Conservation (phyloP, 2,113 vertebrate genomes). For the Tamias sibiricus region DNA sequence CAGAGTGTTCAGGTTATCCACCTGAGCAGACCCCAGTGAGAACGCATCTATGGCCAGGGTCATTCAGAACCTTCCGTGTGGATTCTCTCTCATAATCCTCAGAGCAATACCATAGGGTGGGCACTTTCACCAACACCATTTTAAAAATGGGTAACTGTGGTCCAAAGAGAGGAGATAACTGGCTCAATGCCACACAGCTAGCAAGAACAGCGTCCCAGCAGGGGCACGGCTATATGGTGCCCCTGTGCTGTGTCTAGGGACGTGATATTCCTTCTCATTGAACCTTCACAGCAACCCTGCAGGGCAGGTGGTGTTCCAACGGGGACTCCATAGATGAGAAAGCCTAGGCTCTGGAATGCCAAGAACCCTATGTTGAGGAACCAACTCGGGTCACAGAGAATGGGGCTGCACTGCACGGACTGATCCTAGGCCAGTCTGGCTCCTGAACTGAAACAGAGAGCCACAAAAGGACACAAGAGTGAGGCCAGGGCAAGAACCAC, state of each 20-base stretch:
- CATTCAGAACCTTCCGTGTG: fast-evolving
- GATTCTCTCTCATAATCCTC: not conserved
- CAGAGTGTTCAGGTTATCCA: too few relatives aligned
- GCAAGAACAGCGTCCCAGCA: not conserved
- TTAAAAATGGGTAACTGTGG: not conserved
- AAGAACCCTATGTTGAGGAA: not conserved
- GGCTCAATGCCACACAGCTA: not conserved
- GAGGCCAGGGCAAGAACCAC: not conserved
- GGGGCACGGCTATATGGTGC: not conserved
- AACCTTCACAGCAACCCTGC: not conserved
- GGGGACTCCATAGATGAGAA: not conserved
- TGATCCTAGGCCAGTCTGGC: not conserved
- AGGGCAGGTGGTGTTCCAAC: not conserved
- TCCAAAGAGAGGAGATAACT: not conserved
- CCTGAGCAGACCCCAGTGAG: not conserved
- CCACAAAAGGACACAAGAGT: not conserved
- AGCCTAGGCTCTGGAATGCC: too few relatives aligned
- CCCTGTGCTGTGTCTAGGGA: fast-evolving
- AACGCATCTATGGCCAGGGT: not conserved
- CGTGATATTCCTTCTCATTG: too few relatives aligned
- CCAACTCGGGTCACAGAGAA: fast-evolving
- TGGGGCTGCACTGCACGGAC: fast-evolving
- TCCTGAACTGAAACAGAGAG: not conserved
- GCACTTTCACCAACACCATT: not conserved
- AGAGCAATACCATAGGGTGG: too few relatives aligned